A percentile compares a stretch with the other conserved stretches of the same genome.
Evolutionary conservation across 2,797 vertebrate genomes (phyloP).

Genomic region (Crossoptilon crossoptilon): DNA sequence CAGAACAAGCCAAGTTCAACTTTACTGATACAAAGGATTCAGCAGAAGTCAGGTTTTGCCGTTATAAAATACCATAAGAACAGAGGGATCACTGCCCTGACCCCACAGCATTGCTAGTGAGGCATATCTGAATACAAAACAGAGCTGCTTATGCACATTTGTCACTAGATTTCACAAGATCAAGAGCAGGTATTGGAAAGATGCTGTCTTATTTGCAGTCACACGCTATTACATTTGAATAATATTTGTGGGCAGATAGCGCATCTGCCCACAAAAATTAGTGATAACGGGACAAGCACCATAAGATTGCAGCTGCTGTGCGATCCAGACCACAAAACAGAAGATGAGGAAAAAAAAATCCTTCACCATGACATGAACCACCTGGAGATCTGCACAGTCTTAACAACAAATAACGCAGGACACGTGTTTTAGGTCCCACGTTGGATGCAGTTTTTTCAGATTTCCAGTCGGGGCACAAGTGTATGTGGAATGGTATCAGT

Average conservation of each 20-base stretch:
- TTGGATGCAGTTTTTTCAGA: neutral
- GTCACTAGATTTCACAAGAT: neutral
- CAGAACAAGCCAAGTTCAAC: neutral
- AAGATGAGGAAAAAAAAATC: neutral
- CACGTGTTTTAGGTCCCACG: neutral
- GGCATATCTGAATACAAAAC: neutral
- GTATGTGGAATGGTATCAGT: neutral
- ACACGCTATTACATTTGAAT: neutral
- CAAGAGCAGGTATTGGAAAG: neutral
- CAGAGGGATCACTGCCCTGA: too few relatives aligned
- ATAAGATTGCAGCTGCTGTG: neutral
- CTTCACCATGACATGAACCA: fast-evolving
- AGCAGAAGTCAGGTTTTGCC: neutral
- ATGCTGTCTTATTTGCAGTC: neutral
- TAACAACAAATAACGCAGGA: neutral
- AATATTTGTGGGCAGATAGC: neutral
- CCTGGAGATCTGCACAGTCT: neutral
- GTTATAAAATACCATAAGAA: neutral
- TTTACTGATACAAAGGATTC: neutral
- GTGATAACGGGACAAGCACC: neutral
- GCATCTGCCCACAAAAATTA: neutral
- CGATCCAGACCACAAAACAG: neutral
- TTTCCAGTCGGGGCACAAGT: neutral
- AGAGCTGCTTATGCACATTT: fast-evolving
- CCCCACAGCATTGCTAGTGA: neutral